Percentiles rank a stretch among this genome's conserved stretches.
Evolutionary conservation across 2,797 vertebrate genomes (phyloP).

Genomic region (Phataginus tetradactyla): DNA sequence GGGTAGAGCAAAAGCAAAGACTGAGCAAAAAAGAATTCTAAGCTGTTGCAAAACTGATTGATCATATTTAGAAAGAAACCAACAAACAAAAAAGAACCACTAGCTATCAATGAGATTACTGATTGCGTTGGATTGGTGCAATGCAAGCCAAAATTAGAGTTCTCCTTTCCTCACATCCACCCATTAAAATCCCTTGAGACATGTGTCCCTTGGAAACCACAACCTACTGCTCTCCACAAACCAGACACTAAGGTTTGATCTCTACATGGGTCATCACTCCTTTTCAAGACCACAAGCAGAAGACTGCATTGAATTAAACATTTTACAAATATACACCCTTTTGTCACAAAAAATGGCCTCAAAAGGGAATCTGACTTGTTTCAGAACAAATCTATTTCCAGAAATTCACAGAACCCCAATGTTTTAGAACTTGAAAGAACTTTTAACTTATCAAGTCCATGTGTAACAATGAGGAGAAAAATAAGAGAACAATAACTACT

Average conservation of each 20-base stretch:
- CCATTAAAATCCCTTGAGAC: background rate
- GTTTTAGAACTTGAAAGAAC: slow-evolving; percentile 52
- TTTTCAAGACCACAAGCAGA: background rate
- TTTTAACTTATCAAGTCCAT: slow-evolving; percentile 24
- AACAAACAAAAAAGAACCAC: background rate
- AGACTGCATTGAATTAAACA: background rate
- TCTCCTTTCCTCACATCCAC: background rate
- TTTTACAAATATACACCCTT: background rate
- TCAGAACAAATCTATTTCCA: slow-evolving; percentile 31
- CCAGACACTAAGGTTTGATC: background rate
- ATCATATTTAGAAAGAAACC: background rate
- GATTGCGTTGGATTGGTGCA: background rate
- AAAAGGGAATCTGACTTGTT: background rate
- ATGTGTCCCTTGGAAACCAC: background rate
- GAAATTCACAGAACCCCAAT: background rate
- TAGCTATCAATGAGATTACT: background rate
- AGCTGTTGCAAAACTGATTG: slow-evolving; percentile 28
- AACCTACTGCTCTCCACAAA: background rate
- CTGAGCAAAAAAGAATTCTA: background rate
- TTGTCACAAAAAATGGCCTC: background rate
- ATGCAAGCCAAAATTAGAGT: background rate
- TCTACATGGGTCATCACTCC: background rate
- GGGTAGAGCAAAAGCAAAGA: background rate
- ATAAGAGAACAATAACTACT: slow-evolving; percentile 45
- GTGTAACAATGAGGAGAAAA: slow-evolving; percentile 38